A percentile compares a stretch with the other conserved stretches of the same genome.
These are phyloP conservation scores for Muricea muricata DNA, from an alignment of 92 coral and sea anemone species.

Conservation along the genomic window DNA sequence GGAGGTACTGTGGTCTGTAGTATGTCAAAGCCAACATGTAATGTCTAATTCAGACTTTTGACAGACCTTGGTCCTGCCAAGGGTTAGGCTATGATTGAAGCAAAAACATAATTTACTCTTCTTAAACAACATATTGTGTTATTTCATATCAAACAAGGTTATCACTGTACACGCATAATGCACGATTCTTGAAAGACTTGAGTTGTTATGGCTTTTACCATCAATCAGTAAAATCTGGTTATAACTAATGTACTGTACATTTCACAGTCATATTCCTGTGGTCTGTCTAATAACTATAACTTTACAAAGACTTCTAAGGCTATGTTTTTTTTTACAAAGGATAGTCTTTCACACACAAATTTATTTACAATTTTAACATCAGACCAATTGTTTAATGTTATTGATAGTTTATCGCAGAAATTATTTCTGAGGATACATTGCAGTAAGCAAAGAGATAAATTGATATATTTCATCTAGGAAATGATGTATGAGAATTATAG, in stretches of 20 bases:
- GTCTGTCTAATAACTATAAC: not conserved
- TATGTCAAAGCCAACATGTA: slow-evolving; percentile 9
- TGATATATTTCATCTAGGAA: not conserved
- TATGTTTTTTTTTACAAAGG: slow-evolving; percentile 11
- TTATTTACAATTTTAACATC: slow-evolving; percentile 33
- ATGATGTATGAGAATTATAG: not conserved
- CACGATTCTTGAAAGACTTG: too few species aligned
- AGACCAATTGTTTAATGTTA: not conserved
- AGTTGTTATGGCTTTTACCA: too few species aligned
- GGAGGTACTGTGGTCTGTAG: not conserved
- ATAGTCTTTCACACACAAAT: slow-evolving; percentile 28
- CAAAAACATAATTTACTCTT: not conserved
- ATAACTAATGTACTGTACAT: not conserved
- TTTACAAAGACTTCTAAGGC: not conserved
- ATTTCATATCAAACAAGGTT: not conserved
- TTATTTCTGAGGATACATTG: not conserved
- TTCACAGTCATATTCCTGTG: not conserved
- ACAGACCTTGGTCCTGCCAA: slow-evolving; percentile 37
- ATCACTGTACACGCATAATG: too few species aligned
- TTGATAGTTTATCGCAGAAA: not conserved
- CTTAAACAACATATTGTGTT: not conserved
- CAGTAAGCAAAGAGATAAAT: not conserved
- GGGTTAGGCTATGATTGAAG: not conserved
- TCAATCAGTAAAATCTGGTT: too few species aligned
- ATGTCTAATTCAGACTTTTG: not conserved